phyloP scores from a whole-genome alignment of 2,888 invertebrate genomes.

The Macrostomum cliftonense region DNA sequence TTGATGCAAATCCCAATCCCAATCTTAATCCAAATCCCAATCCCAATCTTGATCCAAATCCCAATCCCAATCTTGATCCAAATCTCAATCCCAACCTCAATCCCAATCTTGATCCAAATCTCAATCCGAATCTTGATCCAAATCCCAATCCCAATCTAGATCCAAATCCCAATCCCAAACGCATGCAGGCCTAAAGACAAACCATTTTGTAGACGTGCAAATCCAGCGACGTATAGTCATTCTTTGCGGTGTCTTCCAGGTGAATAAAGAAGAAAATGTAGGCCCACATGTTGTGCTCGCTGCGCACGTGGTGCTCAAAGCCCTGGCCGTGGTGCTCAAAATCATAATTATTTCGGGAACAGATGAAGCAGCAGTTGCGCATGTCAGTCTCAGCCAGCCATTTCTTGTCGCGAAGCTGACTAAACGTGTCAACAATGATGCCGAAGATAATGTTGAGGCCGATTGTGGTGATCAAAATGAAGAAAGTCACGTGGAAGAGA shows the following conservation, averaged over 20 bases:
- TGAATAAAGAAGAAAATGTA: conserved; percentile 39
- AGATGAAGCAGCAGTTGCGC: conserved; percentile 36
- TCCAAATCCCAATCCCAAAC: too few species aligned
- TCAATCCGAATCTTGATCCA: too few species aligned
- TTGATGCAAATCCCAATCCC: too few species aligned
- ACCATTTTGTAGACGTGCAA: conserved; percentile 32
- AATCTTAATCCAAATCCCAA: too few species aligned
- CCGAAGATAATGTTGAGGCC: conserved; percentile 39
- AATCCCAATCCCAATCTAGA: too few species aligned
- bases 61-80: too few species aligned
- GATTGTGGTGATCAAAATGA: conserved; percentile 37
- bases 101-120: too few species aligned
- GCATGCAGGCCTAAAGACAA: too few species aligned
- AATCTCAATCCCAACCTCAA: too few species aligned
- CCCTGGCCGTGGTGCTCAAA: conserved; percentile 38
- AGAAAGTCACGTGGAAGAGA: conserved; percentile 35
- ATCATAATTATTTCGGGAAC: conserved; percentile 35
- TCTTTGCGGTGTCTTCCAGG: conserved; percentile 34
- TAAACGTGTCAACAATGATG: conserved; percentile 39
- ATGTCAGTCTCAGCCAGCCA: conserved; percentile 38
- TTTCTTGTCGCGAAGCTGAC: conserved; percentile 36
- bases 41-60: too few species aligned
- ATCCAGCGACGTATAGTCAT: conserved; percentile 35
- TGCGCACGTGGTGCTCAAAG: conserved; percentile 33
- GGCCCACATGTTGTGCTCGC: conserved; percentile 38